Evolutionary conservation across 2,797 vertebrate genomes (phyloP).

Genomic region (Todus mexicanus): DNA sequence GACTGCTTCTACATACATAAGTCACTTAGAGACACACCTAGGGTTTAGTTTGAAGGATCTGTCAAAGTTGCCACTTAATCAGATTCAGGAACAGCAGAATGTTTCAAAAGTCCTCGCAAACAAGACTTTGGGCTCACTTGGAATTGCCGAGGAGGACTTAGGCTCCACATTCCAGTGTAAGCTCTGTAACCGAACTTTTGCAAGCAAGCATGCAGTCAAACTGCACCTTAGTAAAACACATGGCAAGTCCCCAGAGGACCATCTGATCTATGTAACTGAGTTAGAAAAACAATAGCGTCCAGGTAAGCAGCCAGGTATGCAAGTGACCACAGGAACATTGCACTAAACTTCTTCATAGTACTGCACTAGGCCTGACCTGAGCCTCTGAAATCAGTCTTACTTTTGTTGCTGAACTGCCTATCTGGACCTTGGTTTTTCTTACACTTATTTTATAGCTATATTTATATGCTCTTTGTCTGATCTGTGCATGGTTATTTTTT

Average conservation of each 20-base stretch:
- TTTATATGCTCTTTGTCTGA: constrained; percentile 95
- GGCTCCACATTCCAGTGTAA: constrained; percentile 95
- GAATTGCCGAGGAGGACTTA: constrained; percentile 87
- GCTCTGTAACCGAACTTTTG: constrained; percentile 97
- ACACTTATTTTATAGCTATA: constrained; percentile 91
- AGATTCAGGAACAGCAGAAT: constrained; percentile 92
- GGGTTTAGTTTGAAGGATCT: constrained; percentile 98
- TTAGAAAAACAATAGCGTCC: constrained; percentile 91
- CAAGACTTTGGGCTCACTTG: constrained; percentile 86
- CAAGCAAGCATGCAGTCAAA: constrained; percentile 98
- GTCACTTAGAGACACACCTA: constrained; percentile 95
- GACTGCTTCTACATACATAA: constrained; percentile 95
- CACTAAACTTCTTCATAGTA: constrained; percentile 86
- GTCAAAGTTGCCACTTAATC: constrained; percentile 92
- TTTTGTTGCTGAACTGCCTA: constrained; percentile 87
- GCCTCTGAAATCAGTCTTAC: constrained; percentile 89
- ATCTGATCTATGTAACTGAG: constrained; percentile 96
- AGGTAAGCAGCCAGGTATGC: constrained; percentile 78
- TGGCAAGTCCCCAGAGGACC: constrained; percentile 98
- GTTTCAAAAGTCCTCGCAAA: constrained; percentile 87
- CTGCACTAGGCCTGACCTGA: constrained; percentile 98
- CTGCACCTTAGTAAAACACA: constrained; percentile 99
- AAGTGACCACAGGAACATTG: constrained; percentile 85
- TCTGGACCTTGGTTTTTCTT: constrained; percentile 88
- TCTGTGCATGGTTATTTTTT: constrained; percentile 88